phyloP scores from a whole-genome alignment of 2,888 invertebrate genomes.

The Cordilura impudica region DNA sequence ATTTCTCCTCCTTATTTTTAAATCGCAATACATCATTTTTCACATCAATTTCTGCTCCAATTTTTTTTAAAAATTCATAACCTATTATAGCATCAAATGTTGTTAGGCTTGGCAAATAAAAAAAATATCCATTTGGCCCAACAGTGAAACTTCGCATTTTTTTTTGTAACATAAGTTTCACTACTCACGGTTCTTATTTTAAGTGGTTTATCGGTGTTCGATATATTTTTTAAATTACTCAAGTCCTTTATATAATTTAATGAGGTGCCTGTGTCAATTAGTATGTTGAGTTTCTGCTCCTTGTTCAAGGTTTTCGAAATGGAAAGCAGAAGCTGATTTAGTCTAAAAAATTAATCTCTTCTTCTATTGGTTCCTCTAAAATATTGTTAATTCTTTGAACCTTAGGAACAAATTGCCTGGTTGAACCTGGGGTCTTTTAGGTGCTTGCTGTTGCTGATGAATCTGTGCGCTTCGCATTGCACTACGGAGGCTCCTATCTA shows the following conservation, averaged over 20 bases:
- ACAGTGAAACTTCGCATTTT: neutral
- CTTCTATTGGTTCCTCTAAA: neutral
- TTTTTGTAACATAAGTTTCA: neutral
- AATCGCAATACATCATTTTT: constrained; percentile 5
- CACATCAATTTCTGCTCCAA: no score
- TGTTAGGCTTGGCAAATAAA: no score
- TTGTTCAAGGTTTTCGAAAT: neutral
- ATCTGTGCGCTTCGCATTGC: constrained; percentile 16
- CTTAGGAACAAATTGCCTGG: no score
- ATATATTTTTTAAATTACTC: neutral
- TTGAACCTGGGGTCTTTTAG: constrained; percentile 13
- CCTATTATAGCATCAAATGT: no score
- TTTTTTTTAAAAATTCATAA: no score
- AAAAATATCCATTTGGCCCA: neutral
- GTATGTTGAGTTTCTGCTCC: no score
- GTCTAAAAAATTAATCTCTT: constrained; percentile 3
- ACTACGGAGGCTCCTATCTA: constrained; percentile 6
- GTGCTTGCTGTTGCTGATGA: neutral
- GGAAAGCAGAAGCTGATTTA: constrained; percentile 6
- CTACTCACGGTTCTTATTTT: neutral
- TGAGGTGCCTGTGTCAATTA: neutral
- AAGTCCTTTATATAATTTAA: neutral
- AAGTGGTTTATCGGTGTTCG: neutral
- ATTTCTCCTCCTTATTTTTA: neutral
- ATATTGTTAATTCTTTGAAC: no score